These are phyloP conservation scores for Stylophora pistillata DNA, from an alignment of 64 coral and sea anemone species.

Conservation along the genomic window DNA sequence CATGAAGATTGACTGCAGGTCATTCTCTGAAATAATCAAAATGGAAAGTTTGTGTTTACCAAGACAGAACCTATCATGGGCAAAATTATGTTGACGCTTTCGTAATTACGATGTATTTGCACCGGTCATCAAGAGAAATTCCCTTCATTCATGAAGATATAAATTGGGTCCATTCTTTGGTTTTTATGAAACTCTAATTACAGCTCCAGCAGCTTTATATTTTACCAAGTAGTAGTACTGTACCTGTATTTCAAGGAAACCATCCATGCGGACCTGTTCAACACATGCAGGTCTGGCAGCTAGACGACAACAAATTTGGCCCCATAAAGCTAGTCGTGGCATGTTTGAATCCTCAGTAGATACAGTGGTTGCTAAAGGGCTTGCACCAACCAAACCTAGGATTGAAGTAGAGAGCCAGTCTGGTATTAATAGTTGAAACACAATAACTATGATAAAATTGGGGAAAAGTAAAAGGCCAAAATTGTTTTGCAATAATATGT, in stretches of 20 bases:
- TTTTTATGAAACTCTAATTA: too few relatives aligned
- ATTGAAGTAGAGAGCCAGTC: not conserved
- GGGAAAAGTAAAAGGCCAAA: too few relatives aligned
- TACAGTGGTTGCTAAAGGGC: slow-evolving; percentile 78
- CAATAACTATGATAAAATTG: not conserved
- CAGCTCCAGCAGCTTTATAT: too few relatives aligned
- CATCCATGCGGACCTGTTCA: slow-evolving; percentile 67
- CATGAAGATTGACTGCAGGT: slow-evolving; percentile 44
- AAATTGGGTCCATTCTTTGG: too few relatives aligned
- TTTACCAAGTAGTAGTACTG: too few relatives aligned
- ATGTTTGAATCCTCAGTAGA: slow-evolving; percentile 67
- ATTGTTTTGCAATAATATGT: too few relatives aligned
- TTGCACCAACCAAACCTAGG: slow-evolving; percentile 94
- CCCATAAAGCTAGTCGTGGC: slow-evolving; percentile 78
- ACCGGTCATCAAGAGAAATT: too few relatives aligned
- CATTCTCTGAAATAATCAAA: slow-evolving; percentile 3
- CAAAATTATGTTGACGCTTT: not conserved
- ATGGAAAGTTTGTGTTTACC: not conserved
- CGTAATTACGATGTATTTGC: too few relatives aligned
- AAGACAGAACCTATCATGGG: not conserved
- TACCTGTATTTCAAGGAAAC: slow-evolving; percentile 85
- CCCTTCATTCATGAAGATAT: too few relatives aligned
- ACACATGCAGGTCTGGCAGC: slow-evolving; percentile 81
- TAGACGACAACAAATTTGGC: slow-evolving; percentile 80
- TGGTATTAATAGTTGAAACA: not conserved